These are phyloP conservation scores for Pentalonia nigronervosa DNA, from an alignment of 1,140 invertebrate genomes.

Conservation along the genomic window DNA sequence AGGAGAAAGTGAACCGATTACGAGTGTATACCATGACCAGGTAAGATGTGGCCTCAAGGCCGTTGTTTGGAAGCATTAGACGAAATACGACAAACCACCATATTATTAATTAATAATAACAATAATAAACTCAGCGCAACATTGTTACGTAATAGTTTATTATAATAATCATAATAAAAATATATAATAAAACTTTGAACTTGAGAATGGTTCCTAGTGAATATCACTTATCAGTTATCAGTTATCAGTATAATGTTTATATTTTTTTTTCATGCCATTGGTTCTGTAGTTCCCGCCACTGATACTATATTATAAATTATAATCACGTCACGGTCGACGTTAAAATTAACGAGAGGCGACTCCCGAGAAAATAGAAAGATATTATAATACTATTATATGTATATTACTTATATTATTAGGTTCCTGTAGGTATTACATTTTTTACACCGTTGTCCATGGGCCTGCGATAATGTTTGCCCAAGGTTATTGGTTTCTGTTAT, in stretches of 20 bases:
- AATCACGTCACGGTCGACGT: not conserved
- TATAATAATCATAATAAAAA: not conserved
- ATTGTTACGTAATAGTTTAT: not conserved
- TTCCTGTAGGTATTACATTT: not conserved
- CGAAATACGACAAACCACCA: not conserved
- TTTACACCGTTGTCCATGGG: not conserved
- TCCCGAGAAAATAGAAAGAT: not conserved
- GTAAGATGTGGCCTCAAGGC: conserved; percentile 20
- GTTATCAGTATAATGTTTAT: not conserved
- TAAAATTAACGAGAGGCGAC: not conserved
- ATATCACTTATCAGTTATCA: not conserved
- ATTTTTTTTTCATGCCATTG: not conserved
- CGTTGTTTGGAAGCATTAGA: not conserved
- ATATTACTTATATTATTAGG: not conserved
- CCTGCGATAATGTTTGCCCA: not conserved
- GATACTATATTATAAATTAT: not conserved
- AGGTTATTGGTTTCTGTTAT: not conserved
- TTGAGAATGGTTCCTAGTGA: not conserved
- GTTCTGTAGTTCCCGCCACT: not conserved
- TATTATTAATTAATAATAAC: not conserved
- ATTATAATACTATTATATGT: not conserved
- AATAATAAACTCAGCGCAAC: not conserved
- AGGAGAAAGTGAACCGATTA: conserved; percentile 53
- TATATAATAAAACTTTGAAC: not conserved
- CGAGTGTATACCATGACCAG: conserved; percentile 25